Evolutionary conservation across 2,113 vertebrate species (phyloP).

Genomic region (Myiozetetes cayanensis): DNA sequence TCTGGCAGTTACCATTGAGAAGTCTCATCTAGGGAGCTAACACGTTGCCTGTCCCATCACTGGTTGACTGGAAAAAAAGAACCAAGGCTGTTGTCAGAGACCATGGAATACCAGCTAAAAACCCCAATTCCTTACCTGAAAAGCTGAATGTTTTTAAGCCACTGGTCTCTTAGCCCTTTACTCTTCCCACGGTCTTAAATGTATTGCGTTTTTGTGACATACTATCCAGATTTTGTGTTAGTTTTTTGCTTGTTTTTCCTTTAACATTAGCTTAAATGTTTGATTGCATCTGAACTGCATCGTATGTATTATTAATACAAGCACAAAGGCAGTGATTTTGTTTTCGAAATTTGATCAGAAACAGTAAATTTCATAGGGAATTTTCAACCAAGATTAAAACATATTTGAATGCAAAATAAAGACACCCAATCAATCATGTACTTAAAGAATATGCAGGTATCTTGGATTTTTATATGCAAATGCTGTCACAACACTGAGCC

Average conservation of each 20-base stretch:
- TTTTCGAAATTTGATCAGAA: not conserved
- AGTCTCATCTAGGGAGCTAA: not conserved
- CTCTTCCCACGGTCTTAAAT: not conserved
- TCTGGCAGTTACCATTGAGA: accelerated
- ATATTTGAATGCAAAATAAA: not conserved
- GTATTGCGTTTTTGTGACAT: not conserved
- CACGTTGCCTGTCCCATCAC: not conserved
- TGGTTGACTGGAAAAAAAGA: not conserved
- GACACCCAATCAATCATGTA: not conserved
- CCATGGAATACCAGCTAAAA: not conserved
- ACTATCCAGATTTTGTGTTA: not conserved
- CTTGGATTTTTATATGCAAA: conserved; percentile 4
- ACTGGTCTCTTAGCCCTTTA: not conserved
- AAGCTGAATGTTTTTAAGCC: not conserved
- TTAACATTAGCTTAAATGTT: not conserved
- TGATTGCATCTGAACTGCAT: not conserved
- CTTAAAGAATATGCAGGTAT: not conserved
- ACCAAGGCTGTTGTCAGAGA: not conserved
- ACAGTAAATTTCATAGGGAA: not conserved
- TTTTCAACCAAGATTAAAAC: not conserved
- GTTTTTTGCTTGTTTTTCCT: not conserved
- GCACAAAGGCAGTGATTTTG: not conserved
- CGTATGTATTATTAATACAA: not conserved
- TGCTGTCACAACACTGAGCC: not conserved
- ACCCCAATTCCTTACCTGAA: not conserved